Evolutionary conservation across 92 coral and sea anemone species (phyloP).

Genomic region (Bergia puertoricense): DNA sequence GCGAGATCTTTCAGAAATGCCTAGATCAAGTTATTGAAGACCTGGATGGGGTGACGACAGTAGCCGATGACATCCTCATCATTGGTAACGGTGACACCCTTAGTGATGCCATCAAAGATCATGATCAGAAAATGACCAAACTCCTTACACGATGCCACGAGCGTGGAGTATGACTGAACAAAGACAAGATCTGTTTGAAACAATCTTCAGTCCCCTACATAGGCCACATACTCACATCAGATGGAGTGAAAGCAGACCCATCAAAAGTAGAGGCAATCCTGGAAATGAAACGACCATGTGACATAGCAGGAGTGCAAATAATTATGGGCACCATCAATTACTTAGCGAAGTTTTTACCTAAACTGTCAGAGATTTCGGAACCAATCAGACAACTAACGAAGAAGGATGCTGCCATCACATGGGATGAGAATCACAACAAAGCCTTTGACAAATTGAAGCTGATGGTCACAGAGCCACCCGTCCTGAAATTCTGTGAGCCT

Average conservation of each 20-base stretch:
- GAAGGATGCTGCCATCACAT: no score
- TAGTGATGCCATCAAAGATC: slow-evolving; percentile 19
- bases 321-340: slow-evolving; percentile 46
- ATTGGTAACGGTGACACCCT: slow-evolving; percentile 30
- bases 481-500: slow-evolving; percentile 44
- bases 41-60: slow-evolving; percentile 23
- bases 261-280: slow-evolving; percentile 36
- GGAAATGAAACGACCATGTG: slow-evolving; percentile 25
- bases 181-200: not conserved
- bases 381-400: no score
- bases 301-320: slow-evolving; percentile 30
- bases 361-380: slow-evolving; percentile 16
- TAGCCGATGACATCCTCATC: slow-evolving; percentile 50
- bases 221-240: slow-evolving; percentile 42
- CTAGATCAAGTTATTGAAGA: slow-evolving; percentile 45
- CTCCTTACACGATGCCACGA: slow-evolving; percentile 50
- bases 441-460: slow-evolving; percentile 43
- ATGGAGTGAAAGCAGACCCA: slow-evolving; percentile 51
- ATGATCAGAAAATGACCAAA: slow-evolving; percentile 29
- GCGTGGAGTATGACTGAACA: slow-evolving; percentile 29
- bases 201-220: slow-evolving; percentile 49
- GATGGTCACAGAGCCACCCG: slow-evolving; percentile 37
- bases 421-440: not conserved
- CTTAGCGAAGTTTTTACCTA: slow-evolving; percentile 46
- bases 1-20: slow-evolving; percentile 37